A percentile compares a stretch with the other conserved stretches of the same genome.
Evolutionary conservation across 2,888 invertebrate genomes (phyloP).

Genomic region (Sclerodermus sp.): DNA sequence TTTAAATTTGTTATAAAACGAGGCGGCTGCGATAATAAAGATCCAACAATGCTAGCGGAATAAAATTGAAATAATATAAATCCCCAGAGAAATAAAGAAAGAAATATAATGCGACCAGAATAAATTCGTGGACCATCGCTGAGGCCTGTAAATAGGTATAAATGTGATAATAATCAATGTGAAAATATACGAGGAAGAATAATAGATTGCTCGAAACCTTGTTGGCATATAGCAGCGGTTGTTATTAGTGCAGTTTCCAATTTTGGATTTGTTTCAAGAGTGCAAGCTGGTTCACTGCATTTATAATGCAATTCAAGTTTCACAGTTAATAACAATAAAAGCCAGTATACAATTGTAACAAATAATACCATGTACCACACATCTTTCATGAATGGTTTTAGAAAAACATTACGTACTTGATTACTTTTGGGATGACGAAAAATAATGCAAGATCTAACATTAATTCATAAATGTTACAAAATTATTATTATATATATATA

Average conservation of each 20-base stretch:
- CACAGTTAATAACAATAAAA: conserved; percentile 29
- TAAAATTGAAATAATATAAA: conserved; percentile 52
- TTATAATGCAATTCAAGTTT: conserved; percentile 29
- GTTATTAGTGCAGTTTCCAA: conserved; percentile 52
- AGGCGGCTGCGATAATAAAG: conserved; percentile 45
- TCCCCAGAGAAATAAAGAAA: conserved; percentile 46
- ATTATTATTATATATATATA: no score
- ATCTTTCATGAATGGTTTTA: conserved; percentile 63
- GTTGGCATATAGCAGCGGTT: conserved; percentile 58
- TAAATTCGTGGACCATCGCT: conserved; percentile 55
- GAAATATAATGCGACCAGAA: conserved; percentile 52
- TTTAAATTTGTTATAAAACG: conserved; percentile 44
- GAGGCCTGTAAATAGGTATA: conserved; percentile 53
- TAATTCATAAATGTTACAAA: no score
- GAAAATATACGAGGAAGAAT: background rate
- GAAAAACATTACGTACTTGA: conserved; percentile 65
- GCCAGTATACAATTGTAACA: conserved; percentile 33
- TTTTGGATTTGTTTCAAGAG: conserved; percentile 26
- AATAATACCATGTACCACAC: conserved; percentile 64
- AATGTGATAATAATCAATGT: background rate
- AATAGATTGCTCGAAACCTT: conserved; percentile 52
- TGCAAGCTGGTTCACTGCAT: conserved; percentile 7
- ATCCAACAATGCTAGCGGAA: conserved; percentile 52
- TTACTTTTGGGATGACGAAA: conserved; percentile 69
- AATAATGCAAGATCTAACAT: conserved; percentile 69